Evolutionary conservation across 2,888 invertebrate species (phyloP), one percentile per base, ranked within the genome.

Genomic region (Brachypalpus laphriformis): DNA sequence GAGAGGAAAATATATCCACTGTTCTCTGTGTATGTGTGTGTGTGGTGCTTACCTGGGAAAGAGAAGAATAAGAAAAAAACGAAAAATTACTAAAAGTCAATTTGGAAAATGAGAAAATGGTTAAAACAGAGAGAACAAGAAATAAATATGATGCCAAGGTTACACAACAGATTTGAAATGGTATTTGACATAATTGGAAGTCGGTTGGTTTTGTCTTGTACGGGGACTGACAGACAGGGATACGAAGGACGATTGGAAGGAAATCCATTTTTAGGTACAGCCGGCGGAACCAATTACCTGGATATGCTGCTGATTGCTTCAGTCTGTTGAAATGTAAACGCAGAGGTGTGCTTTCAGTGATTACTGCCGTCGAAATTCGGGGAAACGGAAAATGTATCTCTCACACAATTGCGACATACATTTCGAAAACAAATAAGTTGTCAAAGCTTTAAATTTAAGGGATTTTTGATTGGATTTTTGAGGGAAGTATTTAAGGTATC

Each of bases 21-120:
- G 22, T 37, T 45, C 9, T 16, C 20, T 40, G 47, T 40, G 18
- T 71, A 14, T 3, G 45, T 66, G n/a, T 28, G 11, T 49, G 25
- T 16, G n/a, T 40, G 34, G 22, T 65, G 80, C 80, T 80, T 83
- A 83, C 83, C 78, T 83, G 80, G 18, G 80, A 76, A 3, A 45
- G 11, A 68, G 9, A 40, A 18, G 61, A 71, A 54, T 16, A 68
- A 40, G 28, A 59, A 51, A 34, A 63, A 49, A 16, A 59, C 37
- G 25, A 25, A 57, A 42, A 47, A 40, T 49, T 14, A 37, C 7
- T 54, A 57, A 78, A 83, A 72, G 37, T 78, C 61, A 47, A 72
- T 66, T 76, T 82, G 34, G 3, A 54, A 82, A 72, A 63, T 54
- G 72, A 49, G 40, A 72, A 78, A 68, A 74, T 40, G 20, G 16